phyloP scores from a whole-genome alignment of 1,140 invertebrate species.

The Pissodes strobi region DNA sequence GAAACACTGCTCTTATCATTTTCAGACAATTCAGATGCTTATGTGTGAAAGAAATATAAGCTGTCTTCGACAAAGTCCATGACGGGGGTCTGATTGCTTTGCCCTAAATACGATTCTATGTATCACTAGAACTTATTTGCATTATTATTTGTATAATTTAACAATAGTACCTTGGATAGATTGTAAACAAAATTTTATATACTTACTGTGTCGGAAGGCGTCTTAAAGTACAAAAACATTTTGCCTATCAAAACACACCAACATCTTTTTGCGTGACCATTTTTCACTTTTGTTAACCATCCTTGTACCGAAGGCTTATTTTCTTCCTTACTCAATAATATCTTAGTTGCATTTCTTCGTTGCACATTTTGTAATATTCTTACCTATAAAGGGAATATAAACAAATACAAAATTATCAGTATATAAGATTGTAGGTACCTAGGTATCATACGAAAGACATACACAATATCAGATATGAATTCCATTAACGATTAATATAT shows the following conservation, averaged over 20 bases:
- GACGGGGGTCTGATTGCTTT: too few relatives aligned
- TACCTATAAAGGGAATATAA: too few relatives aligned
- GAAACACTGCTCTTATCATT: too few relatives aligned
- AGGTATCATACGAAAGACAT: neutral
- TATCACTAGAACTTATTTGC: too few relatives aligned
- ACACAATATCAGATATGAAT: neutral
- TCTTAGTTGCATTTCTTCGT: conserved; percentile 86
- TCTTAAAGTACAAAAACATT: conserved; percentile 95
- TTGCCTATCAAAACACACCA: conserved; percentile 95
- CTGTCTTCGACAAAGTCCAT: too few relatives aligned
- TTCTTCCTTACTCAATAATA: conserved; percentile 87
- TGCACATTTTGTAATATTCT: conserved; percentile 79
- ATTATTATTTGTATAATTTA: neutral
- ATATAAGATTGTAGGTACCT: neutral
- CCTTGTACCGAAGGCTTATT: conserved; percentile 92
- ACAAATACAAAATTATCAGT: neutral
- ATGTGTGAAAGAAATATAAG: too few relatives aligned
- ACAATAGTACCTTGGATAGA: neutral
- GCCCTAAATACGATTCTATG: too few relatives aligned
- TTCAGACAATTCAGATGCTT: too few relatives aligned
- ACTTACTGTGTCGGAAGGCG: conserved; percentile 83
- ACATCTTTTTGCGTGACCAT: conserved; percentile 91
- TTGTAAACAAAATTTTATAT: neutral
- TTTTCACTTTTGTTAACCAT: conserved; percentile 93
- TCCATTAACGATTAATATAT: too few relatives aligned